phyloP scores from a whole-genome alignment of 2,113 vertebrate genomes.

The Petrocephalus microphthalmus region DNA sequence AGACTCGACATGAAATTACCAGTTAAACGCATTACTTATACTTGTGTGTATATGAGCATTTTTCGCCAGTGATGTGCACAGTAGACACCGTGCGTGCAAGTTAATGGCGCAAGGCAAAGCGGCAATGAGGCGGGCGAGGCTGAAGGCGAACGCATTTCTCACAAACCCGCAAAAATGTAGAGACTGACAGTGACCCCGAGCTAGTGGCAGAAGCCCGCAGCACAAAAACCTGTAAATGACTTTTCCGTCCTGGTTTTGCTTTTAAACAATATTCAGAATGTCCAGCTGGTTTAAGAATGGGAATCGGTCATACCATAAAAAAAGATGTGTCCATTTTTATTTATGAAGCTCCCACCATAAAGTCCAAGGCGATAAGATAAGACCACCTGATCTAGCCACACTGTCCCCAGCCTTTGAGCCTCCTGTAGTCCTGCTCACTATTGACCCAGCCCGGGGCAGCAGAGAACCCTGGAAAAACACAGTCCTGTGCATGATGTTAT shows the following conservation, averaged over 20 bases:
- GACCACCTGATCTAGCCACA: background rate
- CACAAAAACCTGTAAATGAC: conserved; percentile 24
- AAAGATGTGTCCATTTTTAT: background rate
- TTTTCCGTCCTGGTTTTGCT: conserved; percentile 32
- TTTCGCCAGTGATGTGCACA: background rate
- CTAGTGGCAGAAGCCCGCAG: conserved; percentile 30
- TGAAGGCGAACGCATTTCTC: background rate
- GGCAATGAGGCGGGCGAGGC: background rate
- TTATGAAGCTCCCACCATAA: background rate
- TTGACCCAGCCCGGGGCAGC: background rate
- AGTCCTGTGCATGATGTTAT: background rate
- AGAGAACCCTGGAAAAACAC: background rate
- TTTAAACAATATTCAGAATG: conserved; percentile 16
- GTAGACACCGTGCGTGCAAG: background rate
- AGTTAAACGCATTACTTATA: background rate
- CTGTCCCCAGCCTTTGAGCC: background rate
- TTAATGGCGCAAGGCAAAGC: background rate
- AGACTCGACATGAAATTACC: too few relatives aligned
- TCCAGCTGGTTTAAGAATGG: background rate
- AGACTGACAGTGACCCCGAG: conserved; percentile 22
- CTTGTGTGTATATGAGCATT: background rate
- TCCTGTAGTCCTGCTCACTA: background rate
- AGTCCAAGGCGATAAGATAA: background rate
- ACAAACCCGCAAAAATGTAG: conserved; percentile 11
- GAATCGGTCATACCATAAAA: background rate